Conservation (phyloP, 1,140 invertebrate genomes). For the Lordiphosa clarofinis region DNA sequence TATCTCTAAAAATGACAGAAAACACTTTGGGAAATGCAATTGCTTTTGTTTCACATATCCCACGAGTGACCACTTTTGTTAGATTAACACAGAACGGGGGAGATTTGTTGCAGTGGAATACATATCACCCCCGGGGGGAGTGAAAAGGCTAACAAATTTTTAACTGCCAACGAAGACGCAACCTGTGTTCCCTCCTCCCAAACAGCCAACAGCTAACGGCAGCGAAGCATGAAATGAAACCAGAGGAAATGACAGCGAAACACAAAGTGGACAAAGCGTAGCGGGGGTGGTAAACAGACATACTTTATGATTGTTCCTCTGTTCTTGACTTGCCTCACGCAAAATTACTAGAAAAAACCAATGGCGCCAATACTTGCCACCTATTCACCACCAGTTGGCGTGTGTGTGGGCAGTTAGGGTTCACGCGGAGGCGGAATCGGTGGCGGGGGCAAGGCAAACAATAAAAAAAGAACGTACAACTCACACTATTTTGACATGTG, state of each 20-base stretch:
- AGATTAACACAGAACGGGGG: conserved; percentile 1
- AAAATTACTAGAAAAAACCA: conserved; percentile 1
- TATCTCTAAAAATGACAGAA: conserved; percentile 54
- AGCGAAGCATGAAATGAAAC: conserved; percentile 62
- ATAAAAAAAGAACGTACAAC: conserved; percentile 4
- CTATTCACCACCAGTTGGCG: conserved; percentile 9
- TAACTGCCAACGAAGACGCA: conserved; percentile 52
- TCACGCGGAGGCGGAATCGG: background rate
- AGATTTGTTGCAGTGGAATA: background rate
- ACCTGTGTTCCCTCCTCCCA: conserved; percentile 27
- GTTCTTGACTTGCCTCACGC: conserved; percentile 22
- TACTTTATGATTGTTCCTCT: conserved; percentile 36
- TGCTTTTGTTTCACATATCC: conserved; percentile 8
- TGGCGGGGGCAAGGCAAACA: conserved; percentile 7
- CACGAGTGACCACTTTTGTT: conserved; percentile 32
- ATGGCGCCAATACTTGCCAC: conserved; percentile 12
- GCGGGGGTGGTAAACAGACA: conserved; percentile 2
- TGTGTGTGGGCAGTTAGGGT: background rate
- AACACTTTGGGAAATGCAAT: conserved; percentile 69
- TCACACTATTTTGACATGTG: conserved; percentile 42
- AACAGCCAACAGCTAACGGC: conserved; percentile 39
- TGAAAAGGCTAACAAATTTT: conserved; percentile 43
- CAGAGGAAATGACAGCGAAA: conserved; percentile 39
- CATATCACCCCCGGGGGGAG: conserved; percentile 8
- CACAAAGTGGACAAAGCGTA: background rate